These are phyloP conservation scores for Bombus turneri DNA, from an alignment of 1,140 invertebrate genomes.

Conservation along the genomic window DNA sequence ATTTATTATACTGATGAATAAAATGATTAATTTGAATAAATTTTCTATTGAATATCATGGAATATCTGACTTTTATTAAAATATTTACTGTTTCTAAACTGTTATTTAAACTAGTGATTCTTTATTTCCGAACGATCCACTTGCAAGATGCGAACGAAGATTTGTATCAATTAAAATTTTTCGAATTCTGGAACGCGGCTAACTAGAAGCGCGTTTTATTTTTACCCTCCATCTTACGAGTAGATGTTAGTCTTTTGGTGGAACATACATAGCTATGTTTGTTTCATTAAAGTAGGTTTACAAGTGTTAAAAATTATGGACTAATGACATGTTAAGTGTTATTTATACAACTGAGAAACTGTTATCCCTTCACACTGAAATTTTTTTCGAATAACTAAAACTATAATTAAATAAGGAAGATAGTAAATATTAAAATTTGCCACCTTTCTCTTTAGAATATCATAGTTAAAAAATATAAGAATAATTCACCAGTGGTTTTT, in stretches of 20 bases:
- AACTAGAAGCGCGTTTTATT: constrained; percentile 29
- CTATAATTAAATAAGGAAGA: too few relatives aligned
- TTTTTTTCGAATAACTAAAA: not conserved
- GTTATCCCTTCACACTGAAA: not conserved
- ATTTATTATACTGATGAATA: not conserved
- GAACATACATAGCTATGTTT: not conserved
- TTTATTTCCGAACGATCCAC: not conserved
- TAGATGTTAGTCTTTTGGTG: not conserved
- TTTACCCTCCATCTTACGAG: constrained; percentile 20
- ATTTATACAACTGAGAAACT: too few relatives aligned
- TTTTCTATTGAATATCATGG: not conserved
- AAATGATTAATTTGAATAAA: not conserved
- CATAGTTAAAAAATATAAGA: not conserved
- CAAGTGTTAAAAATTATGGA: not conserved
- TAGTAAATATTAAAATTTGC: not conserved
- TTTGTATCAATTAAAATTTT: constrained; percentile 17
- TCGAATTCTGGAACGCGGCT: constrained; percentile 10
- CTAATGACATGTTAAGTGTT: too few relatives aligned
- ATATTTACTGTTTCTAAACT: not conserved
- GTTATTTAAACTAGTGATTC: too few relatives aligned
- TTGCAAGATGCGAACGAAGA: not conserved
- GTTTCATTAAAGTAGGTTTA: not conserved
- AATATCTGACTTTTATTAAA: not conserved
- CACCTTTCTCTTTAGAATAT: not conserved
- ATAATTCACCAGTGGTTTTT: not conserved